Percentiles rank a stretch among this genome's conserved stretches.
Conservation (phyloP, 2,797 vertebrate species). For the Sciaenops ocellatus region DNA sequence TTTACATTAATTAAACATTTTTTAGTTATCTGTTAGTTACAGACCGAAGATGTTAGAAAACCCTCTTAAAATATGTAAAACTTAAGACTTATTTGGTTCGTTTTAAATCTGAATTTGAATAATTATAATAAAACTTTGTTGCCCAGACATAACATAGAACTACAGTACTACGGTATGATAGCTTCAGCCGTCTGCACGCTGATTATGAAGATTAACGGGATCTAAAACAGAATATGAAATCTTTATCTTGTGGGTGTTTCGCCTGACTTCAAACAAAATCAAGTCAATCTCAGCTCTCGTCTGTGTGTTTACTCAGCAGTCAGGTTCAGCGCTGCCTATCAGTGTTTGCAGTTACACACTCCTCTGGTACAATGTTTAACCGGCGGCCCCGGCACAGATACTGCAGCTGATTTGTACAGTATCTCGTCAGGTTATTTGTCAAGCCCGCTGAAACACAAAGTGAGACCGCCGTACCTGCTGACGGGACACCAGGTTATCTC, state of each 20-base stretch:
- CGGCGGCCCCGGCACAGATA: not conserved
- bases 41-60: too few relatives aligned
- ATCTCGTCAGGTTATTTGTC: not conserved
- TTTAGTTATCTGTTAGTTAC: not conserved
- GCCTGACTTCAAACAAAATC: constrained; percentile 16
- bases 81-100: not conserved
- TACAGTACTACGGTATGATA: not conserved
- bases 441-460: constrained; percentile 11
- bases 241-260: not conserved
- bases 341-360: constrained; percentile 28
- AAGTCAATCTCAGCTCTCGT: constrained; percentile 45
- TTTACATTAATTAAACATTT: not conserved
- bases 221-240: not conserved
- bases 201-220: not conserved
- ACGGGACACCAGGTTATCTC: constrained; percentile 55
- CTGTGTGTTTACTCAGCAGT: constrained; percentile 38
- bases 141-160: too few relatives aligned
- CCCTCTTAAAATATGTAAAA: not conserved
- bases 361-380: constrained; percentile 36
- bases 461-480: constrained; percentile 61
- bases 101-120: too few relatives aligned
- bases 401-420: constrained; percentile 24
- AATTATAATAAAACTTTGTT: not conserved
- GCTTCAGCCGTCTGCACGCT: not conserved
- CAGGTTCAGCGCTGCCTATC: constrained; percentile 18